Evolutionary conservation across 2,888 invertebrate species (phyloP).

Genomic region (Priocnemis perturbator): DNA sequence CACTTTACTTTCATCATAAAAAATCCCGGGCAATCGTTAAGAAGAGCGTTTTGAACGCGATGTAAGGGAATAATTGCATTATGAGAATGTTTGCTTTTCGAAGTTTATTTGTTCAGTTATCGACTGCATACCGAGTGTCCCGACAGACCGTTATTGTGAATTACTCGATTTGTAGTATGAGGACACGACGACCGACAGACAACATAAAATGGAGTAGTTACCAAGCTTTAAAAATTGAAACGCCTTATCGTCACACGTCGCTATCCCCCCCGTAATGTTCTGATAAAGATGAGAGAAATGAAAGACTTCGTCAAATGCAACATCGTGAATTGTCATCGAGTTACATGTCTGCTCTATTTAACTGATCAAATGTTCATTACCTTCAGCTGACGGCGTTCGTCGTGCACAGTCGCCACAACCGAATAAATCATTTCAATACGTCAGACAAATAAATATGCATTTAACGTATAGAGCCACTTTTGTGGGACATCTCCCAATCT

Average conservation of each 20-base stretch:
- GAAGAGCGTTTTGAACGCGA: too few relatives aligned
- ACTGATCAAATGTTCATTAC: slow-evolving; percentile 3
- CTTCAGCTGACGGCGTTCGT: slow-evolving; percentile 1
- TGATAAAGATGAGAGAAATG: slow-evolving; percentile 22
- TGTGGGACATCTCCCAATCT: slow-evolving; percentile 24
- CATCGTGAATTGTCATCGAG: slow-evolving; percentile 16
- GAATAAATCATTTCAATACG: slow-evolving; percentile 1
- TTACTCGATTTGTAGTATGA: too few relatives aligned
- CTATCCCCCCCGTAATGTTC: slow-evolving; percentile 29
- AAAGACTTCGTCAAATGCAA: slow-evolving; percentile 40
- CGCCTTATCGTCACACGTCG: slow-evolving; percentile 9
- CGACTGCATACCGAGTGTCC: too few relatives aligned
- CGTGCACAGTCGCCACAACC: neutral
- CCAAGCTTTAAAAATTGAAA: too few relatives aligned
- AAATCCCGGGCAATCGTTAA: slow-evolving; percentile 10
- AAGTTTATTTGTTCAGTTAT: too few relatives aligned
- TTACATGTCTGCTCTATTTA: neutral
- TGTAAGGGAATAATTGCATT: too few relatives aligned
- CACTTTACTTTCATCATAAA: slow-evolving; percentile 14
- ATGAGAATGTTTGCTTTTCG: too few relatives aligned
- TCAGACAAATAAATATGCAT: slow-evolving; percentile 18
- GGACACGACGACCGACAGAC: too few relatives aligned
- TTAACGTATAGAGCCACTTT: slow-evolving; percentile 19
- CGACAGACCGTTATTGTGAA: too few relatives aligned
- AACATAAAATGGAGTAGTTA: too few relatives aligned